These are phyloP conservation scores for Petrocephalus microphthalmus DNA, from an alignment of 2,113 vertebrate genomes.

Conservation along the genomic window DNA sequence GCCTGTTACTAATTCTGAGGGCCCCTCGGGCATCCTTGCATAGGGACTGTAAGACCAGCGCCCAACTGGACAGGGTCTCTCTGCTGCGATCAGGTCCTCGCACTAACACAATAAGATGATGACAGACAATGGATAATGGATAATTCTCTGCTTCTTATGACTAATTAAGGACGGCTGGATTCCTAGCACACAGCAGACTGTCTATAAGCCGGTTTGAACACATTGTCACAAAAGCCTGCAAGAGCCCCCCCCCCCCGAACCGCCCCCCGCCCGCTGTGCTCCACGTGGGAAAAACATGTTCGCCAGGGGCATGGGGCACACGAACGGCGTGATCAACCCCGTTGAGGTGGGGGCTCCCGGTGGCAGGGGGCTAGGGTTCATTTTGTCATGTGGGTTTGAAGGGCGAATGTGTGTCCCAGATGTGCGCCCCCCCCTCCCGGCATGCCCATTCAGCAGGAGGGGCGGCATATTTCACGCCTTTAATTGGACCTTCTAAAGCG, in stretches of 20 bases:
- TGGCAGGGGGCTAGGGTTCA: not conserved
- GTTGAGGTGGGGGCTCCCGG: not conserved
- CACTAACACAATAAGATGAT: slow-evolving; percentile 16
- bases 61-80: slow-evolving; percentile 58
- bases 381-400: not conserved
- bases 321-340: not conserved
- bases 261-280: not conserved
- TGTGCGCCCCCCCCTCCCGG: not conserved
- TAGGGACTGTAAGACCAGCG: slow-evolving; percentile 59
- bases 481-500: not conserved
- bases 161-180: not conserved
- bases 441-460: not conserved
- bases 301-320: not conserved
- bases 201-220: no score
- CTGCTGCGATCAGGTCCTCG: slow-evolving; percentile 52
- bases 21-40: slow-evolving; percentile 34
- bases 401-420: slow-evolving; percentile 2
- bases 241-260: no score
- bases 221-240: no score
- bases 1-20: not conserved
- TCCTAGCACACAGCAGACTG: not conserved
- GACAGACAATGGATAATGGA: not conserved
- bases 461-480: not conserved
- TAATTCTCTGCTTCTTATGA: not conserved
- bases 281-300: not conserved